Conservation (phyloP, 2,113 vertebrate genomes). For the Condylura cristata region DNA sequence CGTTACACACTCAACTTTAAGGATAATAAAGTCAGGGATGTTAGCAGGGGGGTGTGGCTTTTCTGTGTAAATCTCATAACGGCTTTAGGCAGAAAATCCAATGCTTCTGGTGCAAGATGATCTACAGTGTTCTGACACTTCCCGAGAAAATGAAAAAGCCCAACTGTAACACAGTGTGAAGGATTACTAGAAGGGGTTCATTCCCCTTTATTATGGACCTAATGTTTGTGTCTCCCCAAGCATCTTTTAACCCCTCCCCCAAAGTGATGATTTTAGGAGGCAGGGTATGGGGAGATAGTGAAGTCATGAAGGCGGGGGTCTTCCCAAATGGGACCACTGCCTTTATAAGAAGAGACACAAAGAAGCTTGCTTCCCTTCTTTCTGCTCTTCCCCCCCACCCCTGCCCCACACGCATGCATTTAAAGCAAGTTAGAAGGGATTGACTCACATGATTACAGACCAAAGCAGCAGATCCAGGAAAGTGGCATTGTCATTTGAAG, state of each 20-base stretch:
- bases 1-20: neutral
- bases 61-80: fast-evolving
- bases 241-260: neutral
- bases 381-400: no score
- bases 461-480: neutral
- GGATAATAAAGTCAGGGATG: neutral
- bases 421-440: neutral
- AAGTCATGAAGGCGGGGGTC: neutral
- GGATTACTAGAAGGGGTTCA: neutral
- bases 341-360: neutral
- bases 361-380: neutral
- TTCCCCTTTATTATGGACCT: neutral
- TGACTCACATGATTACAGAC: neutral
- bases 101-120: neutral
- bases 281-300: neutral
- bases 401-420: neutral
- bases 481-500: neutral
- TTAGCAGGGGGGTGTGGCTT: neutral
- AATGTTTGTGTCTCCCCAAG: neutral
- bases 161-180: neutral
- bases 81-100: neutral
- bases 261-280: neutral
- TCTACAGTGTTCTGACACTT: neutral
- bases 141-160: neutral
- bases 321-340: neutral